Evolutionary conservation across 1,140 invertebrate genomes (phyloP).

Genomic region (Zelostemma sp.): DNA sequence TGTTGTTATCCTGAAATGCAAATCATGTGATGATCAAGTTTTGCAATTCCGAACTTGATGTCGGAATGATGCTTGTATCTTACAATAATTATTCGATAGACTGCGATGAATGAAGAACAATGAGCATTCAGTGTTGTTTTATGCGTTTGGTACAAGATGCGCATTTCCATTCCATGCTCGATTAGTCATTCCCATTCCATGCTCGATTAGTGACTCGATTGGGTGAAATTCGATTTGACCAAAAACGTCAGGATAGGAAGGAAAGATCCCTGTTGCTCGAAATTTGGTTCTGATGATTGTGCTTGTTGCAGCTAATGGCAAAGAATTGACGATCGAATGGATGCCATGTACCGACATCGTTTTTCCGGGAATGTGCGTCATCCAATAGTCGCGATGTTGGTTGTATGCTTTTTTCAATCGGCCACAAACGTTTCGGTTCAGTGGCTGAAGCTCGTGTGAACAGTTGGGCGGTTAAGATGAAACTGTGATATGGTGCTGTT

Average conservation of each 20-base stretch:
- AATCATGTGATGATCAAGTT: too few relatives aligned
- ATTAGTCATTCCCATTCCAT: too few relatives aligned
- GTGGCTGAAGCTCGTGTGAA: too few relatives aligned
- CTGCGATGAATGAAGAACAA: too few relatives aligned
- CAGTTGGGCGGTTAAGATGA: not conserved
- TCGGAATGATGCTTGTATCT: too few relatives aligned
- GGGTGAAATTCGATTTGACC: too few relatives aligned
- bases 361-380: not conserved
- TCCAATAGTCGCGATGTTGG: not conserved
- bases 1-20: too few relatives aligned
- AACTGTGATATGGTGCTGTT: not conserved
- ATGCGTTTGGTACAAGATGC: too few relatives aligned
- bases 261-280: not conserved
- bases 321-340: not conserved
- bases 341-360: not conserved
- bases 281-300: not conserved
- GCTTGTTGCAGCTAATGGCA: not conserved
- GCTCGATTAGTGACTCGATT: not conserved
- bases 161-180: too few relatives aligned
- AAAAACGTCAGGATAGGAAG: not conserved
- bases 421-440: not conserved
- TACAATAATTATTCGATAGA: too few relatives aligned
- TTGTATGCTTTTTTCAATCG: not conserved
- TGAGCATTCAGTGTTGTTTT: too few relatives aligned
- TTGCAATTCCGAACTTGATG: too few relatives aligned